Evolutionary conservation across 1,140 invertebrate species (phyloP), one percentile per base, ranked within the genome.

Genomic region (Mamestra configurata): DNA sequence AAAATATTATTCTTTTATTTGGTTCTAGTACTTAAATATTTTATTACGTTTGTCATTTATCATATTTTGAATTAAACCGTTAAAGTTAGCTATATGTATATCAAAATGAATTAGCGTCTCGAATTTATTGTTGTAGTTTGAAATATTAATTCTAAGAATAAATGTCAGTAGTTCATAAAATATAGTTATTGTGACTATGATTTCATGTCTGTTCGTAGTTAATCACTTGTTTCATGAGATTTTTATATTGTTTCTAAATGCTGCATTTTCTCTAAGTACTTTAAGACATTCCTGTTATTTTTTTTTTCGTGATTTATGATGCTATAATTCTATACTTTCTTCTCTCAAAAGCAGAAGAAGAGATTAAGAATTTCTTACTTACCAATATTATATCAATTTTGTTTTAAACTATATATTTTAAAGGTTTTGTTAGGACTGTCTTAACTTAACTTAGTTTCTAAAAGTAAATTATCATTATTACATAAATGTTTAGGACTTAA

Each of bases 91-190:
- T 7, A 11, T 24, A 46, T 46, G n/a, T 24, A 46, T 46, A n/a
- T 24, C 37, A 46, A 68, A 46, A 43, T 70, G 40, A 70, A 70
- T 70, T 70, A 70, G 66, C 22, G 40, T 70, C 20, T 70, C 40
- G 66, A 70, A 70, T 70, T 70, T 70, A 70, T 70, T 70, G 40
- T 49, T 68, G 40, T 68, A 46, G 22, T 70, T 66, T 70, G 22
- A 70, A 70, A 49, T 49, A 24, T 70, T 46, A 49, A n/a, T 15
- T 46, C 11, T 70, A 46, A 70, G 40, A 70, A 27, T 49, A 24
- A 49, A 70, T 70, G 66, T 70, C 66, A 49, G 66, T 49, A 70
- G 66, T 46, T 70, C 1, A 10, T 55, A 8, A 37, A 40, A 64
- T 61, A 35, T 64, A 18, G 24, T 61, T 0, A 35, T 59, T 35